A percentile compares a stretch with the other conserved stretches of the same genome.
Evolutionary conservation across 2,888 invertebrate species (phyloP).

Genomic region (Lepidochitona cinerea): DNA sequence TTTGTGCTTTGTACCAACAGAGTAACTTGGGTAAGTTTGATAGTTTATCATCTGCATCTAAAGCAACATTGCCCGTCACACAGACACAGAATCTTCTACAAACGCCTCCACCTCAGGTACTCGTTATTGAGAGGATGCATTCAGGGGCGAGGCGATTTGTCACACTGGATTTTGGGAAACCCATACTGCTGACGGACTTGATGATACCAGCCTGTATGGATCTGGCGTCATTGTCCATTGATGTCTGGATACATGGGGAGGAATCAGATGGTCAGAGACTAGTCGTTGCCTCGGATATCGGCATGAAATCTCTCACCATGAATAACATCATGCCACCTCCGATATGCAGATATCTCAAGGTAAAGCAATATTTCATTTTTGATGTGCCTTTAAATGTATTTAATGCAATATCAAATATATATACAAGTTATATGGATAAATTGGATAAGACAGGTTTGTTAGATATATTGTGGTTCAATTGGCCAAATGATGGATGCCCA

Average conservation of each 20-base stretch:
- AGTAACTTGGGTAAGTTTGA: background rate
- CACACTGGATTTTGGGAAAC: constrained; percentile 91
- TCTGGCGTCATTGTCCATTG: constrained; percentile 85
- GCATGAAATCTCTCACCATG: constrained; percentile 86
- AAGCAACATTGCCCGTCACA: constrained; percentile 37
- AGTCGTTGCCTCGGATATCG: constrained; percentile 89
- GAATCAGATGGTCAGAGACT: constrained; percentile 88
- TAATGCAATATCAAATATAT: too few relatives aligned
- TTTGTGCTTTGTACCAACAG: background rate
- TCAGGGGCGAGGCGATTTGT: constrained; percentile 92
- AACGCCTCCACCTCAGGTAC: constrained; percentile 81
- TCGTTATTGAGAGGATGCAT: constrained; percentile 94
- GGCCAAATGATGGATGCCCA: too few relatives aligned
- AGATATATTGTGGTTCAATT: too few relatives aligned
- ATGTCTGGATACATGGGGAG: constrained; percentile 90
- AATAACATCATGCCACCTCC: constrained; percentile 93
- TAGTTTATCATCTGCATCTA: background rate
- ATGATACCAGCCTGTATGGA: constrained; percentile 72
- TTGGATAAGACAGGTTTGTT: too few relatives aligned
- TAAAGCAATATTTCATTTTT: too few relatives aligned
- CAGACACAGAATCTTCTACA: constrained; percentile 80
- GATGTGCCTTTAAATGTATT: too few relatives aligned
- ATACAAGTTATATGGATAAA: too few relatives aligned
- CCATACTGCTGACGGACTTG: constrained; percentile 88
- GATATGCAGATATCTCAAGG: constrained; percentile 90